Base-by-base conservation (phyloP, 1,140 invertebrate species). In the Neodiprion virginianus region DNA sequence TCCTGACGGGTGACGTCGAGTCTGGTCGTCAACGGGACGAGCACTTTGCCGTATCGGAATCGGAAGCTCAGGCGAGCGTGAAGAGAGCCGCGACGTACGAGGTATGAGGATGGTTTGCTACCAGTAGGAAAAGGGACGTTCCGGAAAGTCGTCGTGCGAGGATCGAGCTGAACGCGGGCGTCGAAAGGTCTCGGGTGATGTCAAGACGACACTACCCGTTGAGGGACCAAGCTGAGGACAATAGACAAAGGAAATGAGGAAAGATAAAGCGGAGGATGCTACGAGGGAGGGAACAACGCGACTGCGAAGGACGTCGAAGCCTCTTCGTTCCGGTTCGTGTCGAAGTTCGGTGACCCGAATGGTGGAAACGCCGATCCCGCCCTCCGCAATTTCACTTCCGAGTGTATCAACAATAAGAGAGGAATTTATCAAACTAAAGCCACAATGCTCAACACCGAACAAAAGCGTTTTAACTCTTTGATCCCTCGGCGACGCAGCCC, bases 181-280 rank as follows among this genome's bases (percentile, higher is more conserved):
- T 61, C n/a, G 53, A 61, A 61, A 5, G 28, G 28, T 40, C 28
- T 40, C 28, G 2, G 28, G 5, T 3, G 28, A 61, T 9, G 53
- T 14, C 53, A 61, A 5, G 28, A 40, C 53, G n/a, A 61, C n/a
- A 61, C 53, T 12, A 61, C 53, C 8, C n/a, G 8, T 8, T 5
- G 53, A 17, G 53, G 53, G 53, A 14, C n/a, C 53, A 17, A 17
- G n/a, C 28, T 5, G 28, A 14, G 53, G 53, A 61, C 53, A 61
- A 61, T 14, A 61, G 53, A 61, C 53, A 61, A 61, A 61, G 53
- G 53, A 61, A 61, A 61, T 61, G 53, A 61, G 53, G n/a, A 61
- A 61, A 61, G 53, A 61, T 61, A 61, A 61, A 61, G n/a, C n/a
- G 53, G n/a, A 61, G 11, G 53, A 61, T 40, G 28, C 28, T 40